Conservation (phyloP, 2,797 vertebrate genomes). For the Ataeniobius toweri region DNA sequence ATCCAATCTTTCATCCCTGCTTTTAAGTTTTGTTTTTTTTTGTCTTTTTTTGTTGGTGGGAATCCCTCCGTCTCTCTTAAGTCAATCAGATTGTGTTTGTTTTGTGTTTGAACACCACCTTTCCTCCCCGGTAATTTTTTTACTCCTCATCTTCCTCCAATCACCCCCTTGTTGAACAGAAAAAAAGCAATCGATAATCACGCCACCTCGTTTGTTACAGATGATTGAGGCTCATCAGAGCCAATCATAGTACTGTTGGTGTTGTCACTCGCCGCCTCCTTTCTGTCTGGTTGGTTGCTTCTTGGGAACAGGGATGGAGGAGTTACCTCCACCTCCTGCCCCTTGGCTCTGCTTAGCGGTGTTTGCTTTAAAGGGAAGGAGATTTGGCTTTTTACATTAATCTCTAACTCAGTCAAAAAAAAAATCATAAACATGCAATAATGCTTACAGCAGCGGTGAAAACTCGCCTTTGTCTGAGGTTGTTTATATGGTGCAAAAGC, state of each 20-base stretch:
- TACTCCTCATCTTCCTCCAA: conserved; percentile 67
- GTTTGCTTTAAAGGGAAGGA: conserved; percentile 76
- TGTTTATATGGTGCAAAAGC: conserved; percentile 48
- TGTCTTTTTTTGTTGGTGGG: conserved; percentile 8
- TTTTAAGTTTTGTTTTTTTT: conserved; percentile 45
- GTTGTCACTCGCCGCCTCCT: conserved; percentile 87
- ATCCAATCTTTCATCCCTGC: conserved; percentile 49
- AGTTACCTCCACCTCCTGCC: conserved; percentile 42
- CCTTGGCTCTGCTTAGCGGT: conserved; percentile 72
- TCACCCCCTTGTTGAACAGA: conserved; percentile 52
- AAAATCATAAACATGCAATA: conserved; percentile 31
- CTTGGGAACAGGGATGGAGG: conserved; percentile 39
- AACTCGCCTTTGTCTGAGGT: conserved; percentile 74
- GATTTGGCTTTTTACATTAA: conserved; percentile 53
- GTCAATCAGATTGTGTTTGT: conserved; percentile 49
- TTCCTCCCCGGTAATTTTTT: conserved; percentile 45
- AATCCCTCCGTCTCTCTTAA: conserved; percentile 37
- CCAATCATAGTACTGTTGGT: conserved; percentile 94
- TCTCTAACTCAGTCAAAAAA: conserved; percentile 35
- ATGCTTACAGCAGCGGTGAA: conserved; percentile 56
- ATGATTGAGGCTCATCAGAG: conserved; percentile 71
- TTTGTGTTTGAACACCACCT: conserved; percentile 44
- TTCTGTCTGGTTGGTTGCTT: conserved; percentile 76
- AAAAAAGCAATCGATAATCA: conserved; percentile 73
- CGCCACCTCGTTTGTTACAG: conserved; percentile 55